Percentiles rank a stretch among this genome's conserved stretches.
Evolutionary conservation across 1,140 invertebrate genomes (phyloP).

Genomic region (Cataglyphis hispanica): DNA sequence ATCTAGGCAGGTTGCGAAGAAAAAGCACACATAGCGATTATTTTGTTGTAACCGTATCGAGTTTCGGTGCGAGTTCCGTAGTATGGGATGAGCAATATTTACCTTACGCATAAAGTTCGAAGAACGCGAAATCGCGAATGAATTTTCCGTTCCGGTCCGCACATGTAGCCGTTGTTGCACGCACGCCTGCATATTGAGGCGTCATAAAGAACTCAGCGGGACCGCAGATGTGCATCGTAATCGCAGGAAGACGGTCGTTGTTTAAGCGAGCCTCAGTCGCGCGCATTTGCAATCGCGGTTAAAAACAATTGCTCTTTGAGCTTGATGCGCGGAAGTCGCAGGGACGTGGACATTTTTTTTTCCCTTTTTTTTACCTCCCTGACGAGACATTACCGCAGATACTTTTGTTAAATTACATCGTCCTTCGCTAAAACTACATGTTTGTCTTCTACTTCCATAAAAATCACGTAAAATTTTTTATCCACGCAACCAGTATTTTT

Average conservation of each 20-base stretch:
- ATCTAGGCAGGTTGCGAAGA: neutral
- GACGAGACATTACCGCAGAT: neutral
- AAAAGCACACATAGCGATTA: neutral
- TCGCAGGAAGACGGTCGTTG: constrained; percentile 66
- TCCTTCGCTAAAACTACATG: neutral
- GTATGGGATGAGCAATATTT: constrained; percentile 10
- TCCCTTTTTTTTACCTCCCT: neutral
- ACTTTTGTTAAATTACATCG: neutral
- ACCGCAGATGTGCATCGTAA: constrained; percentile 67
- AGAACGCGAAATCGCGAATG: neutral
- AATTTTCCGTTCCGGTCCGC: constrained; percentile 22
- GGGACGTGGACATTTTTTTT: constrained; percentile 32
- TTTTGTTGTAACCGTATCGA: constrained; percentile 22
- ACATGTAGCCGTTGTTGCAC: constrained; percentile 46
- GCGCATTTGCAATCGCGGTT: constrained; percentile 47
- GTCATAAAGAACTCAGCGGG: constrained; percentile 45
- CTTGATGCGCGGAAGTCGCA: neutral
- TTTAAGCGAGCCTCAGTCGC: constrained; percentile 14
- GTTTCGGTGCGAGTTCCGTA: neutral
- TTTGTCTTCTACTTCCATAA: neutral
- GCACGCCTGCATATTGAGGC: neutral
- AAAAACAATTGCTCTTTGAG: constrained; percentile 67
- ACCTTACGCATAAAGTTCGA: constrained; percentile 23
- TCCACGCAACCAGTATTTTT: neutral
- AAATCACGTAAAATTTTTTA: neutral